phyloP scores from a whole-genome alignment of 2,113 vertebrate genomes.

The Crotophaga sulcirostris region DNA sequence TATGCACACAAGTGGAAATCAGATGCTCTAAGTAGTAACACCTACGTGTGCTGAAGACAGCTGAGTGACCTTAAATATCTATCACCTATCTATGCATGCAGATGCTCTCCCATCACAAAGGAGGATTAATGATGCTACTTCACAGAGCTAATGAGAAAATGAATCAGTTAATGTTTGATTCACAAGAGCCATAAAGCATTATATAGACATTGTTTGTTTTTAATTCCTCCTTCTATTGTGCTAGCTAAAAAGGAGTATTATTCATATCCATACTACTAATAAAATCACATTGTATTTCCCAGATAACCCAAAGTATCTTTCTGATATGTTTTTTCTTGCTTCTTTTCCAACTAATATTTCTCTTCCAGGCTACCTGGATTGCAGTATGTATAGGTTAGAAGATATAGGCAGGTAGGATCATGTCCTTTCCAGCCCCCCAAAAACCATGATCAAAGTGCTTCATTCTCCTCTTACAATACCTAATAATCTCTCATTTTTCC shows the following conservation, averaged over 20 bases:
- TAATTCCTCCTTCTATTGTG: not conserved
- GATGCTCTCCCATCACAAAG: conserved; percentile 15
- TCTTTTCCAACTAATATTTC: not conserved
- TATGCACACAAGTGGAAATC: not conserved
- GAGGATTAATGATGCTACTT: conserved; percentile 44
- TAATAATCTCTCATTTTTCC: not conserved
- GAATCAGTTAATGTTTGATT: conserved; percentile 35
- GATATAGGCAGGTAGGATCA: not conserved
- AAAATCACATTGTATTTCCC: not conserved
- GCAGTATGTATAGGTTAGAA: not conserved
- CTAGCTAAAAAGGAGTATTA: conserved; percentile 14
- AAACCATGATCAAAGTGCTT: not conserved
- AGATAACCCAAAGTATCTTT: not conserved
- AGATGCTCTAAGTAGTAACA: not conserved
- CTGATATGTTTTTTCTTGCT: not conserved
- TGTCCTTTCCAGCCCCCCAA: accelerated
- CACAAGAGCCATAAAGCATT: conserved; percentile 2
- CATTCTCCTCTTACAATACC: not conserved
- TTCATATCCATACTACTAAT: not conserved
- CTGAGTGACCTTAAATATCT: conserved; percentile 36
- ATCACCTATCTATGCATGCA: not conserved
- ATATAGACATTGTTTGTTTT: conserved; percentile 22
- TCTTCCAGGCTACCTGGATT: not conserved
- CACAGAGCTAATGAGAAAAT: conserved; percentile 34
- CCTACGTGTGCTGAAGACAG: not conserved